These are phyloP conservation scores for Tragulus kanchil DNA, from an alignment of 2,113 vertebrate genomes.

Conservation along the genomic window DNA sequence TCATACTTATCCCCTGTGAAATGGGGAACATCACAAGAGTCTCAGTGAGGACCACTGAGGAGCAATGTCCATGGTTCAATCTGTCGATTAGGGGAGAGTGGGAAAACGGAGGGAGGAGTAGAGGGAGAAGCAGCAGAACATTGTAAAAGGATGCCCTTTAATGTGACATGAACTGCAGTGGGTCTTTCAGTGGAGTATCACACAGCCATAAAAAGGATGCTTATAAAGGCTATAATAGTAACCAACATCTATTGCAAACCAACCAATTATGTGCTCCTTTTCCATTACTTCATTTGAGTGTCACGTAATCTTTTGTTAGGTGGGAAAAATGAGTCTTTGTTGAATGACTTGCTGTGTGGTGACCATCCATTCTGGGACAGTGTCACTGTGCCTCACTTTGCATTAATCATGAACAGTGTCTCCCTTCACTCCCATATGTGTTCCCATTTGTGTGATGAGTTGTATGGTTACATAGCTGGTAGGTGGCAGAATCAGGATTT, in stretches of 20 bases:
- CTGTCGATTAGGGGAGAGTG: background rate
- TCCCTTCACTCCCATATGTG: background rate
- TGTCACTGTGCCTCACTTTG: background rate
- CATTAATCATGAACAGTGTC: background rate
- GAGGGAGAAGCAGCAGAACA: background rate
- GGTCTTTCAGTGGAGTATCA: background rate
- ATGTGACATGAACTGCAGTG: background rate
- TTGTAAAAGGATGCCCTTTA: background rate
- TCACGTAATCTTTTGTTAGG: background rate
- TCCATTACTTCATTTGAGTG: background rate
- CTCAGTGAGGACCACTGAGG: background rate
- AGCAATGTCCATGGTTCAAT: background rate
- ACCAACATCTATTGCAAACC: too few species aligned
- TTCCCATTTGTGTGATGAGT: background rate
- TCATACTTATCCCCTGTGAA: background rate
- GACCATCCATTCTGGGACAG: background rate
- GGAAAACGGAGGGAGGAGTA: background rate
- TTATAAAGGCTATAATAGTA: background rate
- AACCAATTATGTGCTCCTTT: background rate
- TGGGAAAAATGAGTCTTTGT: background rate
- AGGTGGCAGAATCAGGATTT: background rate
- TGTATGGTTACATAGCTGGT: background rate
- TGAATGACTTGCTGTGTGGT: background rate
- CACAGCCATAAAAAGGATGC: background rate
- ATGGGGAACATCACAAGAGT: background rate